These are phyloP conservation scores for Coreoperca whiteheadi DNA, from an alignment of 2,113 vertebrate genomes.

Conservation along the genomic window DNA sequence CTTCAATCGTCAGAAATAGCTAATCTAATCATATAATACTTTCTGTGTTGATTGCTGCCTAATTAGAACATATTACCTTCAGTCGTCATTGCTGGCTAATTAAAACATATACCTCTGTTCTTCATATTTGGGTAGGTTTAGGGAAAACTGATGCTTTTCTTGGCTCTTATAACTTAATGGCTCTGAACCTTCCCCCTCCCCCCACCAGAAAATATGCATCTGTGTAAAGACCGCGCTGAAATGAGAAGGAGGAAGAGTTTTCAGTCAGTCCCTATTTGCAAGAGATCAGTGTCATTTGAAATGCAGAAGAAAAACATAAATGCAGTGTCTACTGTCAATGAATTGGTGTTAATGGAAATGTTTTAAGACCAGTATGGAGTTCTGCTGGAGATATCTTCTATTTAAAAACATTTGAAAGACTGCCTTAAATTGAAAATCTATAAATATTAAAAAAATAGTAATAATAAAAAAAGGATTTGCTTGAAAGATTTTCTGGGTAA, in stretches of 20 bases:
- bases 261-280: background rate
- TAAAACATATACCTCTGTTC: conserved; percentile 67
- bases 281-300: conserved; percentile 1
- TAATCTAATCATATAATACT: conserved; percentile 67
- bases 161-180: background rate
- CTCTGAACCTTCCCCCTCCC: background rate
- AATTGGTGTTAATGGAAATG: background rate
- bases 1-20: conserved; percentile 75
- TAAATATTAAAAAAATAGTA: no score
- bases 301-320: background rate
- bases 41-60: conserved; percentile 67
- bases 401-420: background rate
- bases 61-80: conserved; percentile 75
- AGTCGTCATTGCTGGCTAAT: conserved; percentile 69
- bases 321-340: background rate
- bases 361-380: background rate
- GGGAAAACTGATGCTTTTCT: conserved; percentile 30
- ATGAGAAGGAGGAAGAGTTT: background rate
- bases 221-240: background rate
- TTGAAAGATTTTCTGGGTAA: background rate
- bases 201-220: background rate
- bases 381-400: background rate
- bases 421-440: background rate
- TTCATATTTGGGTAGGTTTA: conserved; percentile 19
- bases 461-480: background rate